Evolutionary conservation across 2,113 vertebrate species (phyloP).

Genomic region (Poeciliopsis occidentalis): DNA sequence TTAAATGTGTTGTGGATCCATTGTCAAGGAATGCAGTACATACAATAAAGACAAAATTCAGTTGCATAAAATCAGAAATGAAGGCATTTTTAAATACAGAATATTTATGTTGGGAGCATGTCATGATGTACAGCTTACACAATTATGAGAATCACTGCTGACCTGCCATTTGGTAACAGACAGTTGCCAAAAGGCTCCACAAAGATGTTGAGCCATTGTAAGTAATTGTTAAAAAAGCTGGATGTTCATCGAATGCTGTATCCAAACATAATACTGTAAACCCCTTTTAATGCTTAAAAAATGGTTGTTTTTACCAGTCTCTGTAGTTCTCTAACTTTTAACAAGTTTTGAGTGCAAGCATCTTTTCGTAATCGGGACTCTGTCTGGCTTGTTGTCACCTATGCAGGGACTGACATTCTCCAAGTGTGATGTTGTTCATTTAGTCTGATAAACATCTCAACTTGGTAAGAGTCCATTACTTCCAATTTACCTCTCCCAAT

Average conservation of each 20-base stretch:
- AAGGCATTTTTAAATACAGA: not conserved
- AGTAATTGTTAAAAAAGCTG: too few relatives aligned
- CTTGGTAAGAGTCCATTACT: slow-evolving; percentile 67
- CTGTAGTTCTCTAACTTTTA: slow-evolving; percentile 22
- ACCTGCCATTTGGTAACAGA: not conserved
- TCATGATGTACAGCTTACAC: not conserved
- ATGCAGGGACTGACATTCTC: slow-evolving; percentile 36
- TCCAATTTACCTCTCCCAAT: slow-evolving; percentile 67
- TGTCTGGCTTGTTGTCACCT: slow-evolving; percentile 60
- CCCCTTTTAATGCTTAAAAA: slow-evolving; percentile 23
- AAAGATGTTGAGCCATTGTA: too few relatives aligned
- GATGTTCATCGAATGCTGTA: too few relatives aligned
- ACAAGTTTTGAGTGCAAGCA: slow-evolving; percentile 33
- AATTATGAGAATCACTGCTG: not conserved
- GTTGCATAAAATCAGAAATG: not conserved
- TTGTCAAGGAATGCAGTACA: not conserved
- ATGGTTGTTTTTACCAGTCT: slow-evolving; percentile 44
- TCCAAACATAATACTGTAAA: too few relatives aligned
- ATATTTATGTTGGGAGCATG: not conserved
- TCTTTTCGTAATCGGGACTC: slow-evolving; percentile 43
- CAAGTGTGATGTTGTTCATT: slow-evolving; percentile 59
- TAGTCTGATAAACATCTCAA: slow-evolving; percentile 69
- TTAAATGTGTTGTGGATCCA: not conserved
- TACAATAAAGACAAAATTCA: not conserved
- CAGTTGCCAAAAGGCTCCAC: too few relatives aligned